phyloP scores from a whole-genome alignment of 2,797 vertebrate species.

The Anguilla pacifica region DNA sequence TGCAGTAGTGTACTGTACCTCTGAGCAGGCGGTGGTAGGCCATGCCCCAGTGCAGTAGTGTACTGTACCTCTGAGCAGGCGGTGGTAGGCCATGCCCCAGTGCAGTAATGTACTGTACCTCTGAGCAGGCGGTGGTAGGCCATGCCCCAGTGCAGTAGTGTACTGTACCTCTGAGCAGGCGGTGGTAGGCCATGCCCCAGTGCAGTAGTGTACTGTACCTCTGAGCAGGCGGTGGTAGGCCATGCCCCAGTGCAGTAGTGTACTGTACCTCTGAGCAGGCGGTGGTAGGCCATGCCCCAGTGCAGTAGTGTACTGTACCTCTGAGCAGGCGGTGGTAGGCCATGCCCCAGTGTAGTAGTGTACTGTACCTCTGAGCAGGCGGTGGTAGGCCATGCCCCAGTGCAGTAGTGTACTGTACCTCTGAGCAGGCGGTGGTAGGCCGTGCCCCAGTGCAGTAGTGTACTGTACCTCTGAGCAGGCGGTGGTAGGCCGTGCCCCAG shows the following conservation, averaged over 20 bases:
- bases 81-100: constrained; percentile 79
- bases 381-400: background rate
- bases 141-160: too few relatives aligned
- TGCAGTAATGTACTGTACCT: too few relatives aligned
- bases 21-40: too few relatives aligned
- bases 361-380: background rate
- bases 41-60: too few relatives aligned
- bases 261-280: background rate
- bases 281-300: too few relatives aligned
- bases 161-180: too few relatives aligned
- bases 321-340: background rate
- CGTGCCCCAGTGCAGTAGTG: constrained; percentile 20
- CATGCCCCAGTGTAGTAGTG: background rate
- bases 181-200: too few relatives aligned
- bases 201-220: background rate
- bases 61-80: constrained; percentile 55
- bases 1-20: too few relatives aligned
- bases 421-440: too few relatives aligned
- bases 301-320: background rate
- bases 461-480: background rate
- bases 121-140: too few relatives aligned
- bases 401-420: background rate
- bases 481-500: too few relatives aligned
- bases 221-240: background rate
- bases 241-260: background rate